A percentile compares a stretch with the other conserved stretches of the same genome.
Evolutionary conservation across 2,113 vertebrate species (phyloP).

Genomic region (Uria lomvia): DNA sequence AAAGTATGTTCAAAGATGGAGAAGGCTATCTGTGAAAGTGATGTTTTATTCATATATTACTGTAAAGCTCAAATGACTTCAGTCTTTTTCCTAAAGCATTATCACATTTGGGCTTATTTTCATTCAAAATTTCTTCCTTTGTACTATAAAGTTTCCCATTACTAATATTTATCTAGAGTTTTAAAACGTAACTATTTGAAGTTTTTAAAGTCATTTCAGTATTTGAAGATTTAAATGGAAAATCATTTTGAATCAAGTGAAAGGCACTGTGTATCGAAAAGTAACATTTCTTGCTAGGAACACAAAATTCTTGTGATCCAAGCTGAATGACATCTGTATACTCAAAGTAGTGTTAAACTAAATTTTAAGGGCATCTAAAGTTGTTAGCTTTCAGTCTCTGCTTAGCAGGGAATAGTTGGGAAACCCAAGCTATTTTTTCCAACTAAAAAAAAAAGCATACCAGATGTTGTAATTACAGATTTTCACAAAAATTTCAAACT

Average conservation of each 20-base stretch:
- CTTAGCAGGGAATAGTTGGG: neutral
- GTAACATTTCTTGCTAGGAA: constrained; percentile 52
- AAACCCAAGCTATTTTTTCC: neutral
- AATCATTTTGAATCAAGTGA: constrained; percentile 56
- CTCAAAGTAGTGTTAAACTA: constrained; percentile 44
- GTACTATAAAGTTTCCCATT: neutral
- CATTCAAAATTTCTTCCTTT: neutral
- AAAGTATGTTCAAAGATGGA: too few relatives aligned
- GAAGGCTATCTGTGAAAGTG: neutral
- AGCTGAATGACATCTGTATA: constrained; percentile 65
- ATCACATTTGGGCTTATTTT: neutral
- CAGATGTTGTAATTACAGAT: constrained; percentile 56
- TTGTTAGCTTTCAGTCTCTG: constrained; percentile 47
- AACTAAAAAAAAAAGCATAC: neutral
- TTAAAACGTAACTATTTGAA: neutral
- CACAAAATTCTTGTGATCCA: constrained; percentile 57
- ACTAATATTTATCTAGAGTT: neutral
- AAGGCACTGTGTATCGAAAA: constrained; percentile 63
- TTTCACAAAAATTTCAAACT: constrained; percentile 19
- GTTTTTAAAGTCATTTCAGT: neutral
- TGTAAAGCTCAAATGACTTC: neutral
- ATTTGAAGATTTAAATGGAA: neutral
- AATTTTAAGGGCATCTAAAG: constrained; percentile 37
- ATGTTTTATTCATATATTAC: neutral
- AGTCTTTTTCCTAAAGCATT: neutral